Evolutionary conservation across 2,888 invertebrate genomes (phyloP), one percentile per base, ranked within the genome.

Genomic region (Leucoma salicis): DNA sequence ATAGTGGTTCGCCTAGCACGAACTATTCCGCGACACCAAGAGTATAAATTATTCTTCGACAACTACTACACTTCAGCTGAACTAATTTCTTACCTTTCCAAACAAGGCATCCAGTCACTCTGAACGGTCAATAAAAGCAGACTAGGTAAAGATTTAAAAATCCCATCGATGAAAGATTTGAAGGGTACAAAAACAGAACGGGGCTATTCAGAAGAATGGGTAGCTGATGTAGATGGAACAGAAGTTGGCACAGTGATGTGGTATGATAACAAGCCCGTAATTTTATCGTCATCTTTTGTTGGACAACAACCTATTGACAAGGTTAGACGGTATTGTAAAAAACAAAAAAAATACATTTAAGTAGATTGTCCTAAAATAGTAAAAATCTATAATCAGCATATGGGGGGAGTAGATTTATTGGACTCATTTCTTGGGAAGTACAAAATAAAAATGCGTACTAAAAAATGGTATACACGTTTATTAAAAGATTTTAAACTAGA

Each of bases 51-150:
- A 24, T 53, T 40, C 18, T 56, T 56, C 24, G 50, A 53, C 31
- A 49, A 51, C 32, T 53, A 53, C 24, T 53, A 51, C 16, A 53
- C 47, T 1, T 56, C 50, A 0, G 16, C 49, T 1, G 44, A 45
- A 31, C 35, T 61, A 14, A 47, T 55, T 27, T 18, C 45, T 12
- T 42, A 46, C 29, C 31, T 57, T 6, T 35, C 53, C 6, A 49
- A 53, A 44, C 13, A 12, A 36, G 39, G 35, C 10, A 35, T 35
- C 0, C 27, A 35, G 0, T 10, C 28, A 11, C 10, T 32, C 15
- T 13, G 40, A 12, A 41, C 24, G 11, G 18, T 36, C 12, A 36
- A 36, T 10, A 36, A 29, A 18, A 18, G 16, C 12, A 13, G 21
- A 8, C 7, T 34, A 13, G 34, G 24, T n/a, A 34, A 34, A 10